phyloP scores from a whole-genome alignment of 2,888 invertebrate genomes.

The Invenusta paracnida region DNA sequence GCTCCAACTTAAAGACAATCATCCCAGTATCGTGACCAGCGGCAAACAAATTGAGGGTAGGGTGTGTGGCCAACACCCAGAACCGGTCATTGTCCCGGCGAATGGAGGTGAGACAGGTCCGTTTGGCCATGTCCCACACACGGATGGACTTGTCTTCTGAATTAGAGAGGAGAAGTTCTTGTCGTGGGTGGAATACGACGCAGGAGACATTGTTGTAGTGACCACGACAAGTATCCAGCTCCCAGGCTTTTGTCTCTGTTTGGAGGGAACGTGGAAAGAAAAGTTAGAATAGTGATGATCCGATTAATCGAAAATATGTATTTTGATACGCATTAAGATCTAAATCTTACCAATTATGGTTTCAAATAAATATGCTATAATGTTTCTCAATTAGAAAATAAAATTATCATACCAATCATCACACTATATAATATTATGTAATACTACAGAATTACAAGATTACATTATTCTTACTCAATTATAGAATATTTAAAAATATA shows the following conservation, averaged over 20 bases:
- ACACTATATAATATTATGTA: too few species aligned
- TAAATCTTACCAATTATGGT: too few species aligned
- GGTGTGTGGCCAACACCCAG: conserved; percentile 93
- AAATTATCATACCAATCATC: too few species aligned
- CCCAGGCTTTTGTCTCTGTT: conserved; percentile 76
- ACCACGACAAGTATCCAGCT: conserved; percentile 97
- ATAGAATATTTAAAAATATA: too few species aligned
- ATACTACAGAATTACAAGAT: too few species aligned
- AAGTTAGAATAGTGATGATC: too few species aligned
- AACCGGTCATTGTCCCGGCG: conserved; percentile 91
- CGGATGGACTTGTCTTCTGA: conserved; percentile 95
- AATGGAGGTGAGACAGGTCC: conserved; percentile 60
- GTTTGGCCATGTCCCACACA: conserved; percentile 84
- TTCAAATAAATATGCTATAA: too few species aligned
- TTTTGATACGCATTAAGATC: too few species aligned
- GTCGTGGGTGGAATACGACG: conserved; percentile 89
- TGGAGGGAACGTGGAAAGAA: too few species aligned
- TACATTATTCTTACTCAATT: too few species aligned
- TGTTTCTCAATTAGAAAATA: too few species aligned
- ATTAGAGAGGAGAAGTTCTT: conserved; percentile 90
- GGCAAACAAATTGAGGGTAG: conserved; percentile 88
- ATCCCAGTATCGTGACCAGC: conserved; percentile 96
- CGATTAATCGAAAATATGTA: too few species aligned
- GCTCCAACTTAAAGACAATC: conserved; percentile 82
- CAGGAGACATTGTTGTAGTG: conserved; percentile 99